A percentile compares a stretch with the other conserved stretches of the same genome.
These are phyloP conservation scores for Teleogryllus occipitalis DNA, from an alignment of 1,140 invertebrate species.

Conservation along the genomic window DNA sequence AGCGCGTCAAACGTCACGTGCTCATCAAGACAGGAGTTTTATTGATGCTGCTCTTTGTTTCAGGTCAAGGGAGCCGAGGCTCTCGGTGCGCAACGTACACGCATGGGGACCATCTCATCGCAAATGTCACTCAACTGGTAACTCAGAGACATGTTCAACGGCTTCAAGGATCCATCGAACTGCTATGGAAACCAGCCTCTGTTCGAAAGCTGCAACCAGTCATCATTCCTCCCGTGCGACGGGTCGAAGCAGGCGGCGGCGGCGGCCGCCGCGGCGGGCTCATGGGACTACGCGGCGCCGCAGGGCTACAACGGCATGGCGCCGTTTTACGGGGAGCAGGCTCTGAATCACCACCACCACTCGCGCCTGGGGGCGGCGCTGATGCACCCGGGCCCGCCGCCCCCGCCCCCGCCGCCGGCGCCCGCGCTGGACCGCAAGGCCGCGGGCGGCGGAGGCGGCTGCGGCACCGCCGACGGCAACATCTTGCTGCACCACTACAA, in stretches of 20 bases:
- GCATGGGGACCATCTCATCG: neutral
- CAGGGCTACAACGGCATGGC: conserved; percentile 12
- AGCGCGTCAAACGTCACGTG: too few relatives aligned
- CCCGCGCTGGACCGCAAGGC: neutral
- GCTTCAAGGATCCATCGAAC: conserved; percentile 14
- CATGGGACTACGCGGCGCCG: conserved; percentile 14
- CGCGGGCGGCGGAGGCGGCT: too few relatives aligned
- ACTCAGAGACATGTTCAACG: conserved; percentile 15
- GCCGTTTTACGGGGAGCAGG: conserved; percentile 12
- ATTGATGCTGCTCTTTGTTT: too few relatives aligned
- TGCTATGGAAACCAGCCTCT: conserved; percentile 12
- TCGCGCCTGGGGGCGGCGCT: neutral
- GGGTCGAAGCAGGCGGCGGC: conserved; percentile 12
- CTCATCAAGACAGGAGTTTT: too few relatives aligned
- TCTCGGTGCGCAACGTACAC: neutral
- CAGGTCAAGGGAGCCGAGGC: too few relatives aligned
- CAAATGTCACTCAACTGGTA: neutral
- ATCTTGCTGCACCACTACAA: conserved; percentile 10
- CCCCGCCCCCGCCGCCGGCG: too few relatives aligned
- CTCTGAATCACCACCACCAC: conserved; percentile 6
- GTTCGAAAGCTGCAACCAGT: conserved; percentile 14
- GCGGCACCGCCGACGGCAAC: neutral
- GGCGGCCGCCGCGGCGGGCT: neutral
- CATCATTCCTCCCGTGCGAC: conserved; percentile 11
- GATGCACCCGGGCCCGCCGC: neutral